phyloP scores from a whole-genome alignment of 2,113 vertebrate species.

The Catharus fuscescens region DNA sequence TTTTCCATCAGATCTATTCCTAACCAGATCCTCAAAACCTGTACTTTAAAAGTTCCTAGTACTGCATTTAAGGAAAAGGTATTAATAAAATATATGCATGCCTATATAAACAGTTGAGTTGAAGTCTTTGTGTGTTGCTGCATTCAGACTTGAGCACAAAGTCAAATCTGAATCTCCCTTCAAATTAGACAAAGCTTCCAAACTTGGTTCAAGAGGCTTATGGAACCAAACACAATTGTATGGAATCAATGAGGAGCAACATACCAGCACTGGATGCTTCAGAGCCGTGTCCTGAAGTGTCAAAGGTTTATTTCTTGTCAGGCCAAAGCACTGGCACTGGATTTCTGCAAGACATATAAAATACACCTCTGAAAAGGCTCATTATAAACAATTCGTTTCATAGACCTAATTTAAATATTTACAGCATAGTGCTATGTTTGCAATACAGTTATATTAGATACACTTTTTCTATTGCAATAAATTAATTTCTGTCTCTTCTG shows the following conservation, averaged over 20 bases:
- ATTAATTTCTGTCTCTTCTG: neutral
- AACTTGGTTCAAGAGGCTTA: neutral
- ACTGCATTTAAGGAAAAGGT: neutral
- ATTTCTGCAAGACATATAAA: neutral
- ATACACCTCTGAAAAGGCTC: neutral
- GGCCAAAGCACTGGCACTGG: neutral
- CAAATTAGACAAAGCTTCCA: neutral
- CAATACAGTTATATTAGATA: neutral
- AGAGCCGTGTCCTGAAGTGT: neutral
- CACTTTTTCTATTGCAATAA: neutral
- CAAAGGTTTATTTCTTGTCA: neutral
- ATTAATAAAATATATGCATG: neutral
- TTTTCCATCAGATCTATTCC: neutral
- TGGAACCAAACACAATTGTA: neutral
- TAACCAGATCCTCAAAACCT: neutral
- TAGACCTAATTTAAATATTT: neutral
- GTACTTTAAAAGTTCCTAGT: neutral
- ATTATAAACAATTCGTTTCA: neutral
- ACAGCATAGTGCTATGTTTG: neutral
- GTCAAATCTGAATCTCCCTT: neutral
- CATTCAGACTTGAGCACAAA: neutral
- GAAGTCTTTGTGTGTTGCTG: neutral
- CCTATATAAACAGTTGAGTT: neutral
- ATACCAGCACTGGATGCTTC: neutral
- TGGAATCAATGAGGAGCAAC: neutral